Percentiles rank a stretch among this genome's conserved stretches.
These are phyloP conservation scores for Cactoblastis cactorum DNA, from an alignment of 2,888 invertebrate genomes.

Conservation along the genomic window DNA sequence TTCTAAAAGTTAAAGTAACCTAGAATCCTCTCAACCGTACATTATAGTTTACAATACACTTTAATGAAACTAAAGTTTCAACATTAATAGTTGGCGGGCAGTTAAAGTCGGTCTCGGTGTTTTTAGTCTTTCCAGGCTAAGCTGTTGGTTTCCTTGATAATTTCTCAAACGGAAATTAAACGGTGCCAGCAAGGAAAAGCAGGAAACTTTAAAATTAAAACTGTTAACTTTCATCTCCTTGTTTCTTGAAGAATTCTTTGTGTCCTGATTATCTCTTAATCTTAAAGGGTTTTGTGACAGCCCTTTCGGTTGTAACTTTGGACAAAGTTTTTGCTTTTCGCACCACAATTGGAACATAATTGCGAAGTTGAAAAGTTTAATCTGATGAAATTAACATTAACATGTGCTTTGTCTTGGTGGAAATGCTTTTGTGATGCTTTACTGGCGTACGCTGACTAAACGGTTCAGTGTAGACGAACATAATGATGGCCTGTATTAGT, in stretches of 20 bases:
- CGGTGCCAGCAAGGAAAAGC: slow-evolving; percentile 53
- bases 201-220: slow-evolving; percentile 69
- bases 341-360: slow-evolving; percentile 23
- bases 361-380: slow-evolving; percentile 18
- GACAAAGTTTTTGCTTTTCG: slow-evolving; percentile 29
- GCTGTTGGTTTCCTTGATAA: slow-evolving; percentile 60
- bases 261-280: slow-evolving; percentile 47
- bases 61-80: slow-evolving; percentile 23
- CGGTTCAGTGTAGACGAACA: too few species aligned
- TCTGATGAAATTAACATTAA: slow-evolving; percentile 20
- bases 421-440: not conserved
- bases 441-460: too few species aligned
- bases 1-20: not conserved
- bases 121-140: slow-evolving; percentile 47
- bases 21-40: slow-evolving; percentile 14
- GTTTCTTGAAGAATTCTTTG: slow-evolving; percentile 53
- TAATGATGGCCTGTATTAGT: too few species aligned
- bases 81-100: slow-evolving; percentile 33
- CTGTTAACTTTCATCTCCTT: slow-evolving; percentile 51
- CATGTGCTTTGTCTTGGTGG: slow-evolving; percentile 3
- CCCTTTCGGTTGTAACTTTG: slow-evolving; percentile 30
- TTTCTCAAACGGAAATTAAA: slow-evolving; percentile 69
- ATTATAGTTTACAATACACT: slow-evolving; percentile 17
- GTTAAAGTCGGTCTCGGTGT: slow-evolving; percentile 29
- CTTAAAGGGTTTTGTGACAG: slow-evolving; percentile 33